Evolutionary conservation across 2,113 vertebrate genomes (phyloP).

Genomic region (Daphoenositta chrysoptera): DNA sequence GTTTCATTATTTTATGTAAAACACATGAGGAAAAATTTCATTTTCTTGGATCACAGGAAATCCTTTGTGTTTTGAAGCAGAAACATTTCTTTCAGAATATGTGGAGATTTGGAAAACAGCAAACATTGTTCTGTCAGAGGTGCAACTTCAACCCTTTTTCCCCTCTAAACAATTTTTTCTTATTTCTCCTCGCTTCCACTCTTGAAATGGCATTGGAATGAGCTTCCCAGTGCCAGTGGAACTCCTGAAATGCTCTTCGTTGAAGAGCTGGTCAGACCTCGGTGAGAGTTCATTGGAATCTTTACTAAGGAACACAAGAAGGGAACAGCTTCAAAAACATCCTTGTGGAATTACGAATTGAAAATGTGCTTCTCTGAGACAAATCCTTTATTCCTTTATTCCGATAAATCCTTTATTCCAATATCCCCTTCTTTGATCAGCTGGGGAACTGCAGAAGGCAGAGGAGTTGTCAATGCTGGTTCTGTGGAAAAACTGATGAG

Average conservation of each 20-base stretch:
- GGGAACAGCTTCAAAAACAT: background rate
- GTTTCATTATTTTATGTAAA: background rate
- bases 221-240: background rate
- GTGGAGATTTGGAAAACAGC: background rate
- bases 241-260: background rate
- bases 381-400: background rate
- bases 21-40: background rate
- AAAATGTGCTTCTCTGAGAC: background rate
- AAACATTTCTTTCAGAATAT: background rate
- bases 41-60: background rate
- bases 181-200: background rate
- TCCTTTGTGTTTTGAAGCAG: background rate
- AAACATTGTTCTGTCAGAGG: background rate
- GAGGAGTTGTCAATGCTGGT: background rate
- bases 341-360: rapidly evolving
- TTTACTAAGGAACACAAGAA: background rate
- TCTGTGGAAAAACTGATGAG: background rate
- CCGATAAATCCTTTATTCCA: background rate
- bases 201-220: background rate
- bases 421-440: background rate
- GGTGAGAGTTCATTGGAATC: no score
- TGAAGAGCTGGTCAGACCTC: background rate
- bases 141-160: background rate
- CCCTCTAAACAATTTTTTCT: background rate
- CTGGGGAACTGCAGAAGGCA: background rate